Conservation (phyloP, 1,140 invertebrate genomes). For the Eumeta japonica region DNA sequence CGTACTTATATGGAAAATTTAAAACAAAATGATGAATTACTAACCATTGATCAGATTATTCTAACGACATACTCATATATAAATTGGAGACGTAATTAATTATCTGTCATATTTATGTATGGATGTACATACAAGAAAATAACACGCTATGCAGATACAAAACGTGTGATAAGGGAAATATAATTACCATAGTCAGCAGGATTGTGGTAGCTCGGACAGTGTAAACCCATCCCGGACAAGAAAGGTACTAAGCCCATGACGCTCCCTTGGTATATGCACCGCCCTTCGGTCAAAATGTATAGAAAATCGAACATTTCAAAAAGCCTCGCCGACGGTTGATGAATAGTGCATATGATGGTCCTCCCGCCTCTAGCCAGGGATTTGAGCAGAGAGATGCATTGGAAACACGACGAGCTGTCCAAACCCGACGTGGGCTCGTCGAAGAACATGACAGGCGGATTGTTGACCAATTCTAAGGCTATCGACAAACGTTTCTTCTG, state of each 20-base stretch:
- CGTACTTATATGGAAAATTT: too few species aligned
- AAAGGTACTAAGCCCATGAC: slow-evolving; percentile 83
- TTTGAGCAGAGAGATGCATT: slow-evolving; percentile 82
- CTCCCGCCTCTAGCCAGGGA: slow-evolving; percentile 76
- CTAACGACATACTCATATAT: too few species aligned
- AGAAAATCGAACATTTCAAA: slow-evolving; percentile 96
- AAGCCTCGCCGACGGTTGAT: slow-evolving; percentile 92
- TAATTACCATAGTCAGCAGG: slow-evolving; percentile 87
- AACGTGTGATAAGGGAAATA: too few species aligned
- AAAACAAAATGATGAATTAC: too few species aligned
- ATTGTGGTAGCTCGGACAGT: slow-evolving; percentile 93
- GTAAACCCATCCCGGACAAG: slow-evolving; percentile 75
- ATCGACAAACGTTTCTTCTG: slow-evolving; percentile 92
- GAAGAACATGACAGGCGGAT: slow-evolving; percentile 96
- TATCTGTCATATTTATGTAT: too few species aligned
- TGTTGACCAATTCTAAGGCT: slow-evolving; percentile 80
- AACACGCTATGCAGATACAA: too few species aligned
- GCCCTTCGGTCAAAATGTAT: slow-evolving; percentile 86
- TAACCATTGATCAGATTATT: too few species aligned
- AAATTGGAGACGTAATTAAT: too few species aligned
- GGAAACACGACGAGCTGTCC: slow-evolving; percentile 89
- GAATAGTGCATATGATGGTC: slow-evolving; percentile 94
- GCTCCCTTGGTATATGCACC: slow-evolving; percentile 87
- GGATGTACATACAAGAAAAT: too few species aligned
- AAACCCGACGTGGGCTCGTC: slow-evolving; percentile 96